Evolutionary conservation across 1,140 invertebrate genomes (phyloP), one percentile per base, ranked within the genome.

Genomic region (Heliothis virescens): DNA sequence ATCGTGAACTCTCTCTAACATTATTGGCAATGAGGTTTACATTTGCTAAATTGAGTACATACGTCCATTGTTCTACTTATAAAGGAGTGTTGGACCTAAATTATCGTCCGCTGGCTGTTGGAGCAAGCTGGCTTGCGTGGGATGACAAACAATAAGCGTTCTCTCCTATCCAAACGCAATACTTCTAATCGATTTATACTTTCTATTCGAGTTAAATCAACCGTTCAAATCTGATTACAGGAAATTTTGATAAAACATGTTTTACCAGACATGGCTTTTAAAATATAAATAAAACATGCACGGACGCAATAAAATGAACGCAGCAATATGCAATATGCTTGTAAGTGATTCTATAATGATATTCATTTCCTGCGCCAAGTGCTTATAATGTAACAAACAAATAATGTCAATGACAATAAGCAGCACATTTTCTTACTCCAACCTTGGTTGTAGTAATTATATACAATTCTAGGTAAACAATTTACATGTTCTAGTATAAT

Each of bases 351-450:
- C 57, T n/a, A 74, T 74, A 74, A 60, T 74, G 72, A 60, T 60
- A 74, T 74, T 60, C 72, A 74, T 74, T 60, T 74, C 72, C 53
- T 74, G 72, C 72, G 72, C 72, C 53, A 74, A 74, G 29, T 50
- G 34, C 34, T 41, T 7, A 74, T 74, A 60, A 59, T 62, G 72
- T 13, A 18, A 74, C 57, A 47, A 18, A 74, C 57, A 47, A 74
- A 74, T 74, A 74, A 74, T 74, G 72, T 74, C 72, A 74, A 74
- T 74, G 72, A 74, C 72, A 74, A 74, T 74, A 74, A 47, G 53
- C 72, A 74, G 18, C 55, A 74, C 72, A 60, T 74, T 74, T 74
- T 74, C 72, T 74, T 74, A 59, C 52, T n/a, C 29, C 34, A 74
- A 60, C 72, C 72, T 74, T 74, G 72, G 52, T 10, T 59, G 29